Percentiles rank a stretch among this genome's conserved stretches.
Evolutionary conservation across 2,888 invertebrate species (phyloP).

Genomic region (Toxonevra muliebris): DNA sequence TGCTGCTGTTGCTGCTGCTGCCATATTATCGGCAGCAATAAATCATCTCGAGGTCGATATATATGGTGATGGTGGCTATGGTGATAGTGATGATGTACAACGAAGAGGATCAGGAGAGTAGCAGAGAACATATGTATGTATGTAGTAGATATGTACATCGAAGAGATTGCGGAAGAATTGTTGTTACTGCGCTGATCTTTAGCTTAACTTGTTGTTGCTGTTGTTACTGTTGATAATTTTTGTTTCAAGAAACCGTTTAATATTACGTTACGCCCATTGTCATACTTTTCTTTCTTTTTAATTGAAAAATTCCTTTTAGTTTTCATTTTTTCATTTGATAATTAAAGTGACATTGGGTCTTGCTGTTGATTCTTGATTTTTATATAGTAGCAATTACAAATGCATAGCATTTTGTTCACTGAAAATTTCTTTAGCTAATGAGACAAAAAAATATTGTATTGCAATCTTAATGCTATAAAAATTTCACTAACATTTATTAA

Average conservation of each 20-base stretch:
- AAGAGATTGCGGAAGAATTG: not conserved
- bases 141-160: constrained; percentile 5
- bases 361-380: too few relatives aligned
- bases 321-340: too few relatives aligned
- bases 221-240: not conserved
- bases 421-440: too few relatives aligned
- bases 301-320: too few relatives aligned
- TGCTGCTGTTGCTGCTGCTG: constrained; percentile 39
- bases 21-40: constrained; percentile 39
- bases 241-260: constrained; percentile 34
- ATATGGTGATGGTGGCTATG: constrained; percentile 18
- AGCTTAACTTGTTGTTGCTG: constrained; percentile 3
- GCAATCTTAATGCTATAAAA: too few relatives aligned
- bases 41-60: constrained; percentile 38
- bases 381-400: too few relatives aligned
- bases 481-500: too few relatives aligned
- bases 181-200: too few relatives aligned
- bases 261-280: constrained; percentile 33
- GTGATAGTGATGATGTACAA: constrained; percentile 3
- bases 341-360: too few relatives aligned
- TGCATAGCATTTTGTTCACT: too few relatives aligned
- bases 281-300: constrained; percentile 27
- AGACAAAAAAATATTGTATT: too few relatives aligned
- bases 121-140: too few relatives aligned
- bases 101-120: not conserved